Evolutionary conservation across 2,797 vertebrate genomes (phyloP).

Genomic region (Pogonophryne albipinna): DNA sequence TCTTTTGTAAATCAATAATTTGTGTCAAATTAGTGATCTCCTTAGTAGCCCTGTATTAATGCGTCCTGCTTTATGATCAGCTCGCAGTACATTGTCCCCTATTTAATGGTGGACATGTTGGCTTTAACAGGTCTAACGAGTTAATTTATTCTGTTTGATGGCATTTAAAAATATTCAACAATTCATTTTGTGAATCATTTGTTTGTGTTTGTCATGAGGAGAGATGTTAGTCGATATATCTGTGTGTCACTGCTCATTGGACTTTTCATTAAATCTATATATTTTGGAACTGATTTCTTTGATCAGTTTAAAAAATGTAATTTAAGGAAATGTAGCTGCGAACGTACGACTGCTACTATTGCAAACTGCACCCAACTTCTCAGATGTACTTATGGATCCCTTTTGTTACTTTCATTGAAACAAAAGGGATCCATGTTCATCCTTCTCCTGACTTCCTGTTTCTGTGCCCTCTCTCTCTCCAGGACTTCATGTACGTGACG

Average conservation of each 20-base stretch:
- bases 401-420: not conserved
- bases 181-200: not conserved
- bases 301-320: too few species aligned
- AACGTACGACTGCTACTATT: too few species aligned
- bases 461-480: constrained; percentile 3
- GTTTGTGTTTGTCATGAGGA: not conserved
- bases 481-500: constrained; percentile 92
- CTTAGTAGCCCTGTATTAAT: too few species aligned
- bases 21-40: too few species aligned
- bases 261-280: too few species aligned
- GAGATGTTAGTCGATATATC: not conserved
- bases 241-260: not conserved
- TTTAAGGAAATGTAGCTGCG: too few species aligned
- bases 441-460: not conserved
- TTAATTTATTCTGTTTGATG: not conserved
- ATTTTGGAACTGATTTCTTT: too few species aligned
- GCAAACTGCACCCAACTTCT: not conserved
- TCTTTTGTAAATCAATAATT: too few species aligned
- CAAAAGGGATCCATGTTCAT: not conserved
- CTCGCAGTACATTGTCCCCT: too few species aligned
- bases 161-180: not conserved
- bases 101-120: not conserved
- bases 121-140: not conserved
- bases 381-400: not conserved
- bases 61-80: too few species aligned